phyloP scores from a whole-genome alignment of 2,113 vertebrate species.

The Tragelaphus buxtoni region DNA sequence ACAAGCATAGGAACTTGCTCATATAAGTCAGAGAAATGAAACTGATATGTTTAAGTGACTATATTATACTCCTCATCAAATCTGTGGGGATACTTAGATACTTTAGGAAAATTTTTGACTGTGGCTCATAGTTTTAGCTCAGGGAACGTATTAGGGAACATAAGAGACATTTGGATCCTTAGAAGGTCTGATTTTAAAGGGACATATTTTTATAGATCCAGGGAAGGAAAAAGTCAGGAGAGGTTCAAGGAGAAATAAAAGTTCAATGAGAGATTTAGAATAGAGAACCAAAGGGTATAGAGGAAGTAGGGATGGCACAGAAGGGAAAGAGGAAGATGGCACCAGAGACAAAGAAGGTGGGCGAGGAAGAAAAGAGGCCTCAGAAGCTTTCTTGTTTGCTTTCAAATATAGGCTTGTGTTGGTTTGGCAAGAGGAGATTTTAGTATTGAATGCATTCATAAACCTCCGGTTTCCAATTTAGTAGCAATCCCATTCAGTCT shows the following conservation, averaged over 20 bases:
- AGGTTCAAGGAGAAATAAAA: not conserved
- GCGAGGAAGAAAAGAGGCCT: not conserved
- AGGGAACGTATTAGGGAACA: not conserved
- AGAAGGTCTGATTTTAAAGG: not conserved
- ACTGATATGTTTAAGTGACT: not conserved
- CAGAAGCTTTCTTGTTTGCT: not conserved
- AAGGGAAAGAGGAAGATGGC: not conserved
- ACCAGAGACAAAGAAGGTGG: not conserved
- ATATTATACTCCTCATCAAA: not conserved
- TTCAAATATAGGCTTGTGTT: not conserved
- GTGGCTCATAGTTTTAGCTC: not conserved
- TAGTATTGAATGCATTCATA: not conserved
- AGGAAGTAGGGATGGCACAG: not conserved
- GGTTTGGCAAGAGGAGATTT: not conserved
- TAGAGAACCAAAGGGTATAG: not conserved
- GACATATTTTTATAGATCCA: not conserved
- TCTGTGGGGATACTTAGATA: not conserved
- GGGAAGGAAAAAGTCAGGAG: not conserved
- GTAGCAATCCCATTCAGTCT: not conserved
- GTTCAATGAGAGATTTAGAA: not conserved
- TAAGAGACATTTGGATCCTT: not conserved
- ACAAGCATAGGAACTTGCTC: not conserved
- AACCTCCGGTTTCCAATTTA: not conserved
- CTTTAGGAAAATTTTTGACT: not conserved
- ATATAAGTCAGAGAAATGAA: not conserved